These are phyloP conservation scores for Hofmannophila pseudospretella DNA, from an alignment of 2,888 invertebrate species.

Conservation along the genomic window DNA sequence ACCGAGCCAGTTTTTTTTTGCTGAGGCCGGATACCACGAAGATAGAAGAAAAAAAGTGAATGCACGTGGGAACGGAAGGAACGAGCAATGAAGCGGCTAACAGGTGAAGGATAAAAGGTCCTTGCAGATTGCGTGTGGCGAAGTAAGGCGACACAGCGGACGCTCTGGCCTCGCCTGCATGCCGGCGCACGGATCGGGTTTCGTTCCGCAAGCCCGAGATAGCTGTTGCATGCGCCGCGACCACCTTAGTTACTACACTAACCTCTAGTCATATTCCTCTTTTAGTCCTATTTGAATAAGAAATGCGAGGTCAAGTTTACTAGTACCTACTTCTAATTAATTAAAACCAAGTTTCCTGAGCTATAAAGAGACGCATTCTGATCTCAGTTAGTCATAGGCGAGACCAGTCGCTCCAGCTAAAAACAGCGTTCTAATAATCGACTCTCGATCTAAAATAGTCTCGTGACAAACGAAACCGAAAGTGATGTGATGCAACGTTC, in stretches of 20 bases:
- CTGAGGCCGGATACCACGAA: slow-evolving; percentile 15
- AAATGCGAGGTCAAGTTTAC: slow-evolving; percentile 52
- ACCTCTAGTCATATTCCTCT: slow-evolving; percentile 54
- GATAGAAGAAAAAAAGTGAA: slow-evolving; percentile 18
- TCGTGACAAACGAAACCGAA: slow-evolving; percentile 75
- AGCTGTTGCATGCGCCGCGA: slow-evolving; percentile 48
- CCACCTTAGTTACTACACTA: slow-evolving; percentile 41
- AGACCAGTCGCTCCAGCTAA: slow-evolving; percentile 51
- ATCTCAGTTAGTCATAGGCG: slow-evolving; percentile 44
- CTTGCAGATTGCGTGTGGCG: slow-evolving; percentile 16
- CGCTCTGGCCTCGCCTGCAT: slow-evolving; percentile 59
- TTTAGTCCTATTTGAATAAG: slow-evolving; percentile 61
- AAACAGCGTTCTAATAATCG: slow-evolving; percentile 73
- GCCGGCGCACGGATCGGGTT: slow-evolving; percentile 63
- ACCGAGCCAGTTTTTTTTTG: slow-evolving; percentile 15
- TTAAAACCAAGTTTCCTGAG: slow-evolving; percentile 49
- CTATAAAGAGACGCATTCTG: slow-evolving; percentile 25
- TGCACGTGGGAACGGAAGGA: slow-evolving; percentile 32
- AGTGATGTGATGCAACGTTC: slow-evolving; percentile 74
- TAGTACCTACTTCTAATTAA: slow-evolving; percentile 49
- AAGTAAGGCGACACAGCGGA: slow-evolving; percentile 23
- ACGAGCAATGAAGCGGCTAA: slow-evolving; percentile 22
- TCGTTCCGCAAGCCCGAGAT: slow-evolving; percentile 74
- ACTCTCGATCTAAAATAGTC: slow-evolving; percentile 72
- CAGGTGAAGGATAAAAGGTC: slow-evolving; percentile 22